Evolutionary conservation across 1,140 invertebrate species (phyloP).

Genomic region (Pinna nobilis): DNA sequence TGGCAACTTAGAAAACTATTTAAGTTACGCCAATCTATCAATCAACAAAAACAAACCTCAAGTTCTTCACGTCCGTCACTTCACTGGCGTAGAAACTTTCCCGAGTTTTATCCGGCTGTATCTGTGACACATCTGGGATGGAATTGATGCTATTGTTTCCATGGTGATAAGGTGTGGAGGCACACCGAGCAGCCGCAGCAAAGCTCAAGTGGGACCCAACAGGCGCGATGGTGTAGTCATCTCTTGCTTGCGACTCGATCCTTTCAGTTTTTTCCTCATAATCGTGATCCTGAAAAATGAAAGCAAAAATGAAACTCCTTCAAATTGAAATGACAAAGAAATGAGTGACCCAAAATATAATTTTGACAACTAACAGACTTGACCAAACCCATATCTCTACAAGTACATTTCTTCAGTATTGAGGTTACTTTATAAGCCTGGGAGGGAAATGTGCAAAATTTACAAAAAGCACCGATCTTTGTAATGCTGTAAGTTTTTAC

Average conservation of each 20-base stretch:
- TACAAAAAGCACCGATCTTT: too few relatives aligned
- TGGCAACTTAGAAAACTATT: too few relatives aligned
- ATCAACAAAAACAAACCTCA: too few relatives aligned
- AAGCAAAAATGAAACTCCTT: background rate
- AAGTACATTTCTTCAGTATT: too few relatives aligned
- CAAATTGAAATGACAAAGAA: background rate
- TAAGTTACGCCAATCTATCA: too few relatives aligned
- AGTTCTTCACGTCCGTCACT: background rate
- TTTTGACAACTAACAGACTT: too few relatives aligned
- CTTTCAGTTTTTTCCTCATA: constrained; percentile 41
- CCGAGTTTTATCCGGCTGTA: constrained; percentile 12
- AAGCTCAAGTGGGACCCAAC: constrained; percentile 64
- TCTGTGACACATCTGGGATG: constrained; percentile 25
- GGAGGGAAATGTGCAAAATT: too few relatives aligned
- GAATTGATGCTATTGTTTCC: background rate
- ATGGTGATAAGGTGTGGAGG: constrained; percentile 64
- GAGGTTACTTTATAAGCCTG: too few relatives aligned
- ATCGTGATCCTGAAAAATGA: constrained; percentile 10
- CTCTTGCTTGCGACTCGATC: constrained; percentile 51
- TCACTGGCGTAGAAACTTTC: background rate
- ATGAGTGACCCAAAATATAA: too few relatives aligned
- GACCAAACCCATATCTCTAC: too few relatives aligned
- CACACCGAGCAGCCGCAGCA: constrained; percentile 57
- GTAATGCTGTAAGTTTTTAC: too few relatives aligned
- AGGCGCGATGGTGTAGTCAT: constrained; percentile 65